Conservation (phyloP, 2,797 vertebrate genomes). For the Myotis daubentonii region DNA sequence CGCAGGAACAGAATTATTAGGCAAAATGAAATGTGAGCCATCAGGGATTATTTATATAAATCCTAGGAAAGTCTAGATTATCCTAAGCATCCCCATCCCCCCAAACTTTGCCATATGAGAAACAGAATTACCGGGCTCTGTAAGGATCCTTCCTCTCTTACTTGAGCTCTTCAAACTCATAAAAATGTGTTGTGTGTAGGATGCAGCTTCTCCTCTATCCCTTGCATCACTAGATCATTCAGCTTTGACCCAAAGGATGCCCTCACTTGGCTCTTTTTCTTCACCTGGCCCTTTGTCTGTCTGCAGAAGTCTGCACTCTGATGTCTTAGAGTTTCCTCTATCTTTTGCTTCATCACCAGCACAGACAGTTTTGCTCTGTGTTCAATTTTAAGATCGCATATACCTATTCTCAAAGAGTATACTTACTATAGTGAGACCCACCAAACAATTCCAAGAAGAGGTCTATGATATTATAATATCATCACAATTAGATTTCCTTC, state of each 20-base stretch:
- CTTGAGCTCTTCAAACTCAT: neutral
- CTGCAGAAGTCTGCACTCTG: neutral
- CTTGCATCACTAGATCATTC: neutral
- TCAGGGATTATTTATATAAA: neutral
- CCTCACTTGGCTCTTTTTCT: neutral
- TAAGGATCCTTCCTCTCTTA: neutral
- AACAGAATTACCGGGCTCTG: neutral
- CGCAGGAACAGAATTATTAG: too few relatives aligned
- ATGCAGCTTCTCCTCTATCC: neutral
- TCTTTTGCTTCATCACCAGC: neutral
- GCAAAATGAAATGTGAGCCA: neutral
- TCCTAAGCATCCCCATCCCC: fast-evolving
- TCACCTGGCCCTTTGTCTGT: fast-evolving
- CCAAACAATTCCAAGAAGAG: neutral
- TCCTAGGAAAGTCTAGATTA: neutral
- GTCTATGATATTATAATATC: neutral
- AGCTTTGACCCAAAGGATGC: neutral
- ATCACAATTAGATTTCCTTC: neutral
- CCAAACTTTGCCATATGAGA: neutral
- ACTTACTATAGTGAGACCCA: neutral
- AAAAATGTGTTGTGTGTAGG: neutral
- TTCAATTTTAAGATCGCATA: neutral
- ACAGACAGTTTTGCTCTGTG: neutral
- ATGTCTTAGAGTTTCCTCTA: neutral
- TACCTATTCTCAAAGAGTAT: neutral